Evolutionary conservation across 2,797 vertebrate species (phyloP).

Genomic region (Phataginus tricuspis): DNA sequence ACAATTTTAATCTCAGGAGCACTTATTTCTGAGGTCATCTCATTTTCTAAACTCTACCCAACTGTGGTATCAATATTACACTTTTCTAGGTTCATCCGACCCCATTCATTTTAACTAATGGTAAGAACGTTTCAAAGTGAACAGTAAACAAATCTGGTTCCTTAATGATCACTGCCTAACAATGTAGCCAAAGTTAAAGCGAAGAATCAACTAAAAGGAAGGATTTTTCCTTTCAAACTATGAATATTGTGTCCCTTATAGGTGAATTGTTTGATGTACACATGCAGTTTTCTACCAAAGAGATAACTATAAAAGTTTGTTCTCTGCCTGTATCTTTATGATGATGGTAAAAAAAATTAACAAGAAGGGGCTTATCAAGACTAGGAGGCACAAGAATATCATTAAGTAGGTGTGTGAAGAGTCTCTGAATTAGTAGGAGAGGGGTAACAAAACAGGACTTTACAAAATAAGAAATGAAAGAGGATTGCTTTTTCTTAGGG

Average conservation of each 20-base stretch:
- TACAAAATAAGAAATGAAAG: conserved; percentile 23
- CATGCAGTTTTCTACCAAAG: neutral
- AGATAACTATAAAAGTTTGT: neutral
- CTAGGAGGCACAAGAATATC: neutral
- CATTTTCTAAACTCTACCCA: conserved; percentile 54
- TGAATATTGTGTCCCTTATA: neutral
- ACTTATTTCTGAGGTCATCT: conserved; percentile 40
- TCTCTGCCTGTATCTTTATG: neutral
- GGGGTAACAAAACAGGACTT: neutral
- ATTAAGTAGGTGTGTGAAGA: neutral
- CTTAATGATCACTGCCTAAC: conserved; percentile 27
- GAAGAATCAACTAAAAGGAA: conserved; percentile 16
- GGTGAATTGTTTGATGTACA: neutral
- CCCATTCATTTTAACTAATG: conserved; percentile 61
- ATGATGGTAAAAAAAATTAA: conserved; percentile 25
- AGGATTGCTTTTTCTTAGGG: conserved; percentile 2
- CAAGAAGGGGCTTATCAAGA: neutral
- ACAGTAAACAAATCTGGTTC: conserved; percentile 43
- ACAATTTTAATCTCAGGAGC: conserved; percentile 44
- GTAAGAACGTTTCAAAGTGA: conserved; percentile 64
- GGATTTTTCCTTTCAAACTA: conserved; percentile 31
- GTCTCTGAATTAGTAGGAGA: neutral
- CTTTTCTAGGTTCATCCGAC: conserved; percentile 51
- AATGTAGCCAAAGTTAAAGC: conserved; percentile 38
- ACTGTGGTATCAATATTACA: conserved; percentile 55